These are phyloP conservation scores for Apostichopus leukothele DNA, from an alignment of 53 echinoderm and acorn worm genomes.

Conservation along the genomic window DNA sequence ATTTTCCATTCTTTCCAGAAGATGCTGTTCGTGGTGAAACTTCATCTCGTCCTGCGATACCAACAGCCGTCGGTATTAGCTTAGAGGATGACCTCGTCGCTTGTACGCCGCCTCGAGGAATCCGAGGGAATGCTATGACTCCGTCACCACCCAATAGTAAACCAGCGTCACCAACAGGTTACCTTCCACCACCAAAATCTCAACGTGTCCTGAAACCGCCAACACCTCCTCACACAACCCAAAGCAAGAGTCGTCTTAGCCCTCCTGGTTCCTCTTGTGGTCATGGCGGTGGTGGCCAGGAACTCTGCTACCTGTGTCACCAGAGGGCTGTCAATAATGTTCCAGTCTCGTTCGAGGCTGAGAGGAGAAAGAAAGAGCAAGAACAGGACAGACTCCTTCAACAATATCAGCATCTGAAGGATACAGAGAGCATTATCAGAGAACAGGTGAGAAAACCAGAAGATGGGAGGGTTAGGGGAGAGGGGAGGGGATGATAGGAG, in stretches of 20 bases:
- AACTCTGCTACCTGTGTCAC: conserved; percentile 95
- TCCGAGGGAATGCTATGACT: conserved; percentile 62
- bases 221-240: conserved; percentile 34
- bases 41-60: conserved; percentile 67
- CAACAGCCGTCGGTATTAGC: conserved; percentile 75
- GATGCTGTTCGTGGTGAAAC: not conserved
- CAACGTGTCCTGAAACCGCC: conserved; percentile 25
- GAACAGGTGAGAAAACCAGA: conserved; percentile 72
- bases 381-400: conserved; percentile 91
- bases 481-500: not conserved
- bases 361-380: conserved; percentile 81
- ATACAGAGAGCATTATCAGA: conserved; percentile 83
- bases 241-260: conserved; percentile 14
- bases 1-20: not conserved
- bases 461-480: not conserved
- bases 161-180: conserved; percentile 66
- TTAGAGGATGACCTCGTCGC: conserved; percentile 68
- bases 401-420: conserved; percentile 96
- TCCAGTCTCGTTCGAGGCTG: conserved; percentile 83
- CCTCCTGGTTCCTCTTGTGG: conserved; percentile 53
- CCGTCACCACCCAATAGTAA: conserved; percentile 68
- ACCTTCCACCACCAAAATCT: conserved; percentile 53
- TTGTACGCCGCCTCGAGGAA: conserved; percentile 60
- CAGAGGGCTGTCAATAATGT: conserved; percentile 90
- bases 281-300: conserved; percentile 85